Conservation (phyloP, 1,140 invertebrate genomes). For the Sipha flava region DNA sequence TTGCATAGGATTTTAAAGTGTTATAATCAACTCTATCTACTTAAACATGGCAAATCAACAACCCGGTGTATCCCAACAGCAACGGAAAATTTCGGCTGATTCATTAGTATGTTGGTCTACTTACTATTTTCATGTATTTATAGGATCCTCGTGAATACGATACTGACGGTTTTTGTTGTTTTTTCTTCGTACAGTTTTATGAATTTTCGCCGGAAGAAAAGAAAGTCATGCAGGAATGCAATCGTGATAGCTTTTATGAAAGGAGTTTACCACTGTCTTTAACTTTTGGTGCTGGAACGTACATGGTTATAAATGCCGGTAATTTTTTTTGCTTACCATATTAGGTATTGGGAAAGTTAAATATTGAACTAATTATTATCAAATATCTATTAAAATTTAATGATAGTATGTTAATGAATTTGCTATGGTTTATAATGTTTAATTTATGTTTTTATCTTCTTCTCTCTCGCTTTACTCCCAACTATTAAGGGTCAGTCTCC, state of each 20-base stretch:
- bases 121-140: not conserved
- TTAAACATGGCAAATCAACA: not conserved
- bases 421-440: too few species aligned
- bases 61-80: not conserved
- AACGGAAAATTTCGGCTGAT: not conserved
- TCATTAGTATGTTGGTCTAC: not conserved
- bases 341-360: too few species aligned
- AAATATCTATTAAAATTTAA: too few species aligned
- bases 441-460: too few species aligned
- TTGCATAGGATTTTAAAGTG: too few species aligned
- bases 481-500: too few species aligned
- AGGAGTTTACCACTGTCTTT: slow-evolving; percentile 57
- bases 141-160: not conserved
- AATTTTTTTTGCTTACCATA: slow-evolving; percentile 30
- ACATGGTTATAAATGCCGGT: slow-evolving; percentile 54
- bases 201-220: slow-evolving; percentile 55
- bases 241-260: slow-evolving; percentile 60
- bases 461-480: too few species aligned
- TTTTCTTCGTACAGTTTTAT: slow-evolving; percentile 32
- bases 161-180: too few species aligned
- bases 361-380: too few species aligned
- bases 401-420: too few species aligned
- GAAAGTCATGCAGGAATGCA: slow-evolving; percentile 58
- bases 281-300: slow-evolving; percentile 51
- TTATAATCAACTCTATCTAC: too few species aligned